Evolutionary conservation across 2,797 vertebrate species (phyloP).

Genomic region (Erethizon dorsatum): DNA sequence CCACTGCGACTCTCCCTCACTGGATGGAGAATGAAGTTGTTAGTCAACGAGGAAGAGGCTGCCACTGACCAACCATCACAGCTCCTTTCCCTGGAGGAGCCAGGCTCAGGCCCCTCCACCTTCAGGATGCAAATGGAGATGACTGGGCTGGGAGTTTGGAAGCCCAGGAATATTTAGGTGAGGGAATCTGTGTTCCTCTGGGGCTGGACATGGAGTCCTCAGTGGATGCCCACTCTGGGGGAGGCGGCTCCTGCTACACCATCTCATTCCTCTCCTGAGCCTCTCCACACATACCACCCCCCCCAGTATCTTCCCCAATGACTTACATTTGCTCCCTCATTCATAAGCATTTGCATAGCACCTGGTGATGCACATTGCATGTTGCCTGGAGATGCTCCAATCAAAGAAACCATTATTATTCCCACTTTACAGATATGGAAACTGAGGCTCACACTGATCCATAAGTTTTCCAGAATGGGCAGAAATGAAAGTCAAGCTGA

Average conservation of each 20-base stretch:
- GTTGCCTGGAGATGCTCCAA: not conserved
- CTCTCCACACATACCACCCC: not conserved
- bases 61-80: accelerated
- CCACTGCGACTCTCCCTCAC: accelerated
- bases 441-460: not conserved
- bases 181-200: not conserved
- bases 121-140: not conserved
- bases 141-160: accelerated
- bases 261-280: not conserved
- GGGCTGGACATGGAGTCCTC: not conserved
- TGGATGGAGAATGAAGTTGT: not conserved
- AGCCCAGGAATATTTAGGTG: not conserved
- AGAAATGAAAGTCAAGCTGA: not conserved
- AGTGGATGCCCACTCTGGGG: accelerated
- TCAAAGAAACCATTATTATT: not conserved
- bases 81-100: not conserved
- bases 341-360: not conserved
- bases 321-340: not conserved
- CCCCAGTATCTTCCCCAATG: not conserved
- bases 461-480: not conserved
- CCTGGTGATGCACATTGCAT: not conserved
- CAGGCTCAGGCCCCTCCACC: not conserved
- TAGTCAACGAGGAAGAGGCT: not conserved
- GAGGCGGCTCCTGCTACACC: accelerated
- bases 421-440: conserved; percentile 15